Percentiles rank a stretch among this genome's conserved stretches.
These are phyloP conservation scores for Sycobia sp. DNA, from an alignment of 1,140 invertebrate species.

Conservation along the genomic window DNA sequence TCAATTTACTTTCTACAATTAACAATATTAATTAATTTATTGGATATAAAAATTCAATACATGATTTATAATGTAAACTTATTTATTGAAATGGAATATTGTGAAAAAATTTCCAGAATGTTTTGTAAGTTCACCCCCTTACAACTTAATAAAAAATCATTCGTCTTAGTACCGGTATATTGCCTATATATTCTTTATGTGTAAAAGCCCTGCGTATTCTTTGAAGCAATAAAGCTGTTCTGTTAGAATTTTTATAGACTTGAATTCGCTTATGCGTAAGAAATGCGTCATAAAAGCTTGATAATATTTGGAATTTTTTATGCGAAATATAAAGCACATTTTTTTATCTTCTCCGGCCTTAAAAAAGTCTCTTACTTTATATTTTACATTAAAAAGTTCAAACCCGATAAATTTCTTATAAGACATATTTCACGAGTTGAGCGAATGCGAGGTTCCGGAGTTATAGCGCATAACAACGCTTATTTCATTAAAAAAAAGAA, in stretches of 20 bases:
- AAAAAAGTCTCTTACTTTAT: conserved; percentile 13
- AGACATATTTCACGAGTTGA: conserved; percentile 7
- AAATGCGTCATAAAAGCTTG: conserved; percentile 22
- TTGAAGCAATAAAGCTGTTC: conserved; percentile 20
- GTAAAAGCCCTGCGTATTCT: conserved; percentile 3
- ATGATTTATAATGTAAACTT: no score
- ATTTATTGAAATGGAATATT: no score
- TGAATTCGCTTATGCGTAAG: conserved; percentile 16
- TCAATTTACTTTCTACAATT: no score
- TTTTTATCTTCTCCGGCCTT: conserved; percentile 14
- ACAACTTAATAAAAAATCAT: conserved; percentile 4
- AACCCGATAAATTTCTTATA: conserved; percentile 19
- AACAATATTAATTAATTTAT: no score
- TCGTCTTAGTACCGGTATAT: background rate
- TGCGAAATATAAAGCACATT: conserved; percentile 18
- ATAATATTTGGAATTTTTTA: conserved; percentile 24
- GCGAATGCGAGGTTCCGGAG: background rate
- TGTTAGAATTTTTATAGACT: conserved; percentile 23
- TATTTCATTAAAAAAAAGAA: conserved; percentile 18
- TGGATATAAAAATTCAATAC: no score
- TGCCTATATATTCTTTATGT: background rate
- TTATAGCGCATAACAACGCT: conserved; percentile 13
- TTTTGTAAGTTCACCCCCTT: no score
- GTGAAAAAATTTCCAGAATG: no score
- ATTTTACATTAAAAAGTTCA: conserved; percentile 18